Conservation (phyloP, 2,797 vertebrate genomes). For the Denticeps clupeoides region DNA sequence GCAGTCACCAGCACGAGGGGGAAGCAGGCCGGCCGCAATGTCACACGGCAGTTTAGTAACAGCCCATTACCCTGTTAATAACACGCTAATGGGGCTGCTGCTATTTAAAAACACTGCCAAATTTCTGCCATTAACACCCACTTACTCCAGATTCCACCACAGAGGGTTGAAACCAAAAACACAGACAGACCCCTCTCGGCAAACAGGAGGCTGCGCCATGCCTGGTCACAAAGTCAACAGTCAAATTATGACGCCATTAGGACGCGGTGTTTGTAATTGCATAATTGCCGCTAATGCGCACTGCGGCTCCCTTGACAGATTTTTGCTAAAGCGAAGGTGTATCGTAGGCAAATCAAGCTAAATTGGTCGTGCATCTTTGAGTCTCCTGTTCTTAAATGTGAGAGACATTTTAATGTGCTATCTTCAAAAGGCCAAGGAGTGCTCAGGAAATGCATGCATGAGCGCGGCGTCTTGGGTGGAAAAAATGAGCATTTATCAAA, state of each 20-base stretch:
- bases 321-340: background rate
- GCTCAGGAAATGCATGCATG: constrained; percentile 31
- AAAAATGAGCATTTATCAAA: constrained; percentile 36
- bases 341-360: background rate
- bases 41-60: constrained; percentile 68
- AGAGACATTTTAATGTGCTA: background rate
- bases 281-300: background rate
- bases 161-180: constrained; percentile 4
- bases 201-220: background rate
- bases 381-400: background rate
- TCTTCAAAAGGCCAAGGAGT: constrained; percentile 29
- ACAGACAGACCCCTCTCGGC: background rate
- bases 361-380: background rate
- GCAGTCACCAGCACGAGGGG: constrained; percentile 17
- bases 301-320: constrained; percentile 3
- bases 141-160: constrained; percentile 34
- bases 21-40: constrained; percentile 38
- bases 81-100: constrained; percentile 60
- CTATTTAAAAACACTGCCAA: constrained; percentile 65
- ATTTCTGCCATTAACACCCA: constrained; percentile 62
- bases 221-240: background rate
- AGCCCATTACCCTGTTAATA: constrained; percentile 75
- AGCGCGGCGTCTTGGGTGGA: constrained; percentile 14
- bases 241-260: background rate
- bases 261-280: background rate